Base-by-base conservation (phyloP, 2,797 vertebrate genomes). In the Phataginus tricuspis region DNA sequence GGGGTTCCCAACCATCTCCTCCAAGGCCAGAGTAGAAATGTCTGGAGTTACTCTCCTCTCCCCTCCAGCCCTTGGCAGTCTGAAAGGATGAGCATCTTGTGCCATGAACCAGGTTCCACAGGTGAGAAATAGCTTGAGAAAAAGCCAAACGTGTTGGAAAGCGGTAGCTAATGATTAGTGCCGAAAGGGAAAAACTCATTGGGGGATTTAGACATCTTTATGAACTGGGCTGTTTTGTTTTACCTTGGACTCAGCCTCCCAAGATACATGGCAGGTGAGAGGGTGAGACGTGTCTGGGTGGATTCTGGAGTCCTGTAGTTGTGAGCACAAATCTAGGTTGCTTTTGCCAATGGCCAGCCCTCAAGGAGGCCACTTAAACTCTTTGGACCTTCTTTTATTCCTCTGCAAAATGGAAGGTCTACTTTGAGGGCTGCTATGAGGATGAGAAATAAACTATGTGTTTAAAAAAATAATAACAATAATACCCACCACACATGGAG, bases 401-500 rank as follows among this genome's bases (percentile, higher is more conserved):
- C 72, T 89, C 59, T 34, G 27, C 27, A 68, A 66, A 71, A n/a
- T 9, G 14, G 7, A 55, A 27, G 34, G 16, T 19, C 23, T n/a
- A 1, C 29, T 63, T 27, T 19, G 31, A 77, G 16, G 21, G 37
- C 11, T 63, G 51, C n/a, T 27, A 2, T 5, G 23, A 49, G 25
- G n/a, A 39, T 53, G 9, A 61, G 57, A 45, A 7, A 39, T 9
- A 18, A 31, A 4, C 7, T 7, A 0, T 14, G 2, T 68, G 15
- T 23, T 14, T 45, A 45, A 45, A 45, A 45, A 45, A 27, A 3
- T 23, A 12, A 8, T 8, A 39, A 45, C 14, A 64, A 29, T 2
- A 8, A 15, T 2, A 25, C 3, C 19, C 10, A 5, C 2, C 3
- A 0, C 6, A 63, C 37, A 2, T 0, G 12, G 83, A 19, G 75